Evolutionary conservation across 2,113 vertebrate species (phyloP).

Genomic region (Phalacrocorax pelagicus): DNA sequence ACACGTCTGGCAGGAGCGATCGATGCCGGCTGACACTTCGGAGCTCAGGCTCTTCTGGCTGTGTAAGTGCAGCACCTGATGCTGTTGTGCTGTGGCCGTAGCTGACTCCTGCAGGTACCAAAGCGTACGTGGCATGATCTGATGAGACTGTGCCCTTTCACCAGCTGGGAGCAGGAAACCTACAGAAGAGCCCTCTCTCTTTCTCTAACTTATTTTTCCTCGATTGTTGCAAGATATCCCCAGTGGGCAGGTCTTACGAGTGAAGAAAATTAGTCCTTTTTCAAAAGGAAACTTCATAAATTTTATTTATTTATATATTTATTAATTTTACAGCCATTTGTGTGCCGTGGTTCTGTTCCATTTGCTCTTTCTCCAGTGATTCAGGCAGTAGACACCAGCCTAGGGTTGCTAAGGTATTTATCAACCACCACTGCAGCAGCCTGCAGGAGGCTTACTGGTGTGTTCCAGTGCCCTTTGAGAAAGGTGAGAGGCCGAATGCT

Average conservation of each 20-base stretch:
- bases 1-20: fast-evolving
- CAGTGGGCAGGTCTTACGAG: neutral
- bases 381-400: neutral
- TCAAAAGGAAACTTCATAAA: fast-evolving
- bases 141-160: neutral
- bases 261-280: neutral
- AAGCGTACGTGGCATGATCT: fast-evolving
- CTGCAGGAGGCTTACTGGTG: neutral
- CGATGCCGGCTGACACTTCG: fast-evolving
- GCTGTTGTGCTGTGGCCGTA: neutral
- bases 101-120: neutral
- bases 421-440: too few relatives aligned
- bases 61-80: neutral
- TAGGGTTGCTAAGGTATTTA: neutral
- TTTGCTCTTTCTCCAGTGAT: neutral
- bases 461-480: neutral
- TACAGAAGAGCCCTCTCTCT: neutral
- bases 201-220: neutral
- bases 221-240: fast-evolving
- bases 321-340: neutral
- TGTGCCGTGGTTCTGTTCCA: neutral
- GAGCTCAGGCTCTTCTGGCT: fast-evolving
- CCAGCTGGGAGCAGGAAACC: too few relatives aligned
- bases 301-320: neutral
- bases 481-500: neutral